Evolutionary conservation across 2,797 vertebrate genomes (phyloP).

Genomic region (Chloroceryle amazona): DNA sequence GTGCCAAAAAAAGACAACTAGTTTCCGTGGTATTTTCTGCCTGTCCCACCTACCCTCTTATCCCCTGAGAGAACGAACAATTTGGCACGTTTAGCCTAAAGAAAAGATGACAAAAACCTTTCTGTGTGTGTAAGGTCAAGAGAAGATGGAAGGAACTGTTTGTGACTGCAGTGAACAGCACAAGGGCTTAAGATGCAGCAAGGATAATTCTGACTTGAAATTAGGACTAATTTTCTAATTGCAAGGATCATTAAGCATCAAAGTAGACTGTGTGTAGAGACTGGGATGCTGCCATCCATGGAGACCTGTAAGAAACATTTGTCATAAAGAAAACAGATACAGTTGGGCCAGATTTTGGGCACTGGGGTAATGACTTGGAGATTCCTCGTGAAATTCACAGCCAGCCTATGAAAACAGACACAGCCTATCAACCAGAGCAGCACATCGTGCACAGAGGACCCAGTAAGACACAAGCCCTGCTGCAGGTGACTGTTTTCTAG

Average conservation of each 20-base stretch:
- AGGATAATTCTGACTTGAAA: background rate
- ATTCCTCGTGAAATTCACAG: background rate
- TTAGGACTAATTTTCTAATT: background rate
- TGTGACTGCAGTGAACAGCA: background rate
- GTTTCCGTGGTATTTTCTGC: background rate
- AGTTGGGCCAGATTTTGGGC: background rate
- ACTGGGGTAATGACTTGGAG: background rate
- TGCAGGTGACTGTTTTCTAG: background rate
- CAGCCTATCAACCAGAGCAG: background rate
- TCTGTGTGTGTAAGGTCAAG: background rate
- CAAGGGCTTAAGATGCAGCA: background rate
- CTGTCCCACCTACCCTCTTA: background rate
- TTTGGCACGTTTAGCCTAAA: background rate
- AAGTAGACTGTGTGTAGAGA: background rate
- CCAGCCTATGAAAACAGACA: background rate
- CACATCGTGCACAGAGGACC: background rate
- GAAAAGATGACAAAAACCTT: background rate
- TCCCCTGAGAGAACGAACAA: background rate
- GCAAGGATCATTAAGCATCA: background rate
- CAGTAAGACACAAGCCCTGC: background rate
- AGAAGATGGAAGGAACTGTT: background rate
- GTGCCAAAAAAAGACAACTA: background rate
- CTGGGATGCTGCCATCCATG: background rate
- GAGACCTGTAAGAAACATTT: background rate
- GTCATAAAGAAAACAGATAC: background rate